Percentiles rank a stretch among this genome's conserved stretches.
Evolutionary conservation across 2,113 vertebrate species (phyloP).

Genomic region (Camelus dromedarius): DNA sequence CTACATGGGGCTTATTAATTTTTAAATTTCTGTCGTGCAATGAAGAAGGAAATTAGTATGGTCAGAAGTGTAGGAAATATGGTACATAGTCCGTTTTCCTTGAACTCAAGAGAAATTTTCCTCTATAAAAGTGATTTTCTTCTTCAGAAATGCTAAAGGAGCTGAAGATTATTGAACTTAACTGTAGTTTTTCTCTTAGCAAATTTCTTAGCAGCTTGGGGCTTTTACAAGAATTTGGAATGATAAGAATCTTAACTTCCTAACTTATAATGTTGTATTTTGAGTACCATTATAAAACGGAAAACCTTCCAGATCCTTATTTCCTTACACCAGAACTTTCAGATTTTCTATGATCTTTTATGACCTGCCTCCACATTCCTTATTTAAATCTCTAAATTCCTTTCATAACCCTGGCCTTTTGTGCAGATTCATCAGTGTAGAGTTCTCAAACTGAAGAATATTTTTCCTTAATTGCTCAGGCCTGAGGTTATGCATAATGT

Average conservation of each 20-base stretch:
- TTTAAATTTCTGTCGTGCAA: neutral
- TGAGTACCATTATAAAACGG: constrained; percentile 12
- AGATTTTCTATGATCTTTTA: neutral
- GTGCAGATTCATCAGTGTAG: neutral
- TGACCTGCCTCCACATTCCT: neutral
- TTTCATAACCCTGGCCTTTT: neutral
- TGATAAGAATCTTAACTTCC: constrained; percentile 31
- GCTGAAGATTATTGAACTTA: neutral
- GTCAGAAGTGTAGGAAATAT: neutral
- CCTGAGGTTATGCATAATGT: neutral
- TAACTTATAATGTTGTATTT: neutral
- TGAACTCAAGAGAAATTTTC: constrained; percentile 42
- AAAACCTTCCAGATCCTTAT: neutral
- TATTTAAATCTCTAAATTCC: neutral
- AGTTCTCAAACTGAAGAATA: neutral
- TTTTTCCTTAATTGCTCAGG: neutral
- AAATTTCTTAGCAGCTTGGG: constrained; percentile 1
- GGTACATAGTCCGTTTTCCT: neutral
- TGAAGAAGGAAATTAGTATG: neutral
- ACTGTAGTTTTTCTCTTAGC: neutral
- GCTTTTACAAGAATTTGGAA: constrained; percentile 56
- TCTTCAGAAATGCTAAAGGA: neutral
- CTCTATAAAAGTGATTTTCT: neutral
- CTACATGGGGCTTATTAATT: neutral
- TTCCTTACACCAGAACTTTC: neutral